Evolutionary conservation across 2,888 invertebrate species (phyloP).

Genomic region (Oconnorella tubifera): DNA sequence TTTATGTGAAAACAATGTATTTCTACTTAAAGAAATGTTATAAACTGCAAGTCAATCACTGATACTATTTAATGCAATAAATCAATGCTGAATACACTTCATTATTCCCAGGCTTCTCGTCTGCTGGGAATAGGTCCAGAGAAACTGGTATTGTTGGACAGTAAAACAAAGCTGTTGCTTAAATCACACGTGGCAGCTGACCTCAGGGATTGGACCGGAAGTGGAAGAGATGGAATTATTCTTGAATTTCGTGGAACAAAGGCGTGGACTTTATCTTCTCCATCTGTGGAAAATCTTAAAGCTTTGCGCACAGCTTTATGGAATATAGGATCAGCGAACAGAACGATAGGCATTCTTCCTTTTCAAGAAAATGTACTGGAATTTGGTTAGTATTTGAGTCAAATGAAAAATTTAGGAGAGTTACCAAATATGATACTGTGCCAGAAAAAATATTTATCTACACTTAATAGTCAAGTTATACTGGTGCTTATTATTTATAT

Average conservation of each 20-base stretch:
- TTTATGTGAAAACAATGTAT: too few relatives aligned
- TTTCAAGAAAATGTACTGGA: slow-evolving; percentile 17
- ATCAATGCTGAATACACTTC: too few relatives aligned
- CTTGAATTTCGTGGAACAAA: slow-evolving; percentile 65
- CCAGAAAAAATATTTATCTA: too few relatives aligned
- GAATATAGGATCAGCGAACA: slow-evolving; percentile 61
- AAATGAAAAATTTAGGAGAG: too few relatives aligned
- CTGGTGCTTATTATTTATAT: too few relatives aligned
- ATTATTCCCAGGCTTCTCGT: slow-evolving; percentile 21
- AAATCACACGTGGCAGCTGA: slow-evolving; percentile 61
- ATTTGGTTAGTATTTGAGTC: slow-evolving; percentile 9
- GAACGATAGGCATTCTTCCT: slow-evolving; percentile 11
- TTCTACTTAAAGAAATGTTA: too few relatives aligned
- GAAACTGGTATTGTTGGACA: slow-evolving; percentile 63
- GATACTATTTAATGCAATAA: too few relatives aligned
- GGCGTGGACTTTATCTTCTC: slow-evolving; percentile 58
- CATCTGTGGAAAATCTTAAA: slow-evolving; percentile 59
- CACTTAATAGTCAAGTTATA: too few relatives aligned
- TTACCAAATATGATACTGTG: too few relatives aligned
- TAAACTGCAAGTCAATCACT: too few relatives aligned
- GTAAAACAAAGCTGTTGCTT: slow-evolving; percentile 57
- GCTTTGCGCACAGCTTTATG: slow-evolving; percentile 62
- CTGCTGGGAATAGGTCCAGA: slow-evolving; percentile 62
- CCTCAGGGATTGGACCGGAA: slow-evolving; percentile 65
- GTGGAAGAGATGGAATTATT: slow-evolving; percentile 63